A percentile compares a stretch with the other conserved stretches of the same genome.
Evolutionary conservation across 2,888 invertebrate species (phyloP).

Genomic region (Cephus spinipes): DNA sequence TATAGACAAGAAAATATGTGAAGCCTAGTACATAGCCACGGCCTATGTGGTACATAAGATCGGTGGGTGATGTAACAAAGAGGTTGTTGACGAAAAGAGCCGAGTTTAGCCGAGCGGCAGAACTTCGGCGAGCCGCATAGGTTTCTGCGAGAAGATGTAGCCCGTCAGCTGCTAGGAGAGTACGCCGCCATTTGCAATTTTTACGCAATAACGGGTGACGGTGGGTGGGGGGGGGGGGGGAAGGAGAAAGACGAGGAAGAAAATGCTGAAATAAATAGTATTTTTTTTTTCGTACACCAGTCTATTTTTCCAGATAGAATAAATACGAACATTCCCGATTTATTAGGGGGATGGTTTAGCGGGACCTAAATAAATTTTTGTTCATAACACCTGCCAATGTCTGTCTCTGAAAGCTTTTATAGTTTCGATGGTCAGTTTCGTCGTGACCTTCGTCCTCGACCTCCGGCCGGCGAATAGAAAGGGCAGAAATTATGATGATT

Average conservation of each 20-base stretch:
- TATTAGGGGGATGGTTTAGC: not conserved
- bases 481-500: too few species aligned
- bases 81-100: slow-evolving; percentile 51
- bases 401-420: too few species aligned
- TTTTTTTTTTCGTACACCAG: not conserved
- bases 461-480: too few species aligned
- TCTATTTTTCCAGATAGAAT: not conserved
- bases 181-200: slow-evolving; percentile 62
- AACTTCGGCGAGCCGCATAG: slow-evolving; percentile 37
- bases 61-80: slow-evolving; percentile 63
- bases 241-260: not conserved
- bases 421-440: too few species aligned
- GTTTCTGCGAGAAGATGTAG: slow-evolving; percentile 25
- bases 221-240: not conserved
- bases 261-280: not conserved
- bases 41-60: slow-evolving; percentile 47
- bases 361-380: not conserved
- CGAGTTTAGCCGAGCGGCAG: slow-evolving; percentile 41
- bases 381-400: too few species aligned
- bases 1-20: not conserved
- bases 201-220: not conserved
- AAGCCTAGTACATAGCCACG: not conserved
- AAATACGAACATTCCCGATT: not conserved
- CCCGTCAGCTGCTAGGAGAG: slow-evolving; percentile 52
- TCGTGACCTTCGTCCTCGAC: too few species aligned